Percentiles rank a stretch among this genome's conserved stretches.
Conservation (phyloP, 2,797 vertebrate genomes). For the Streptopelia turtur region DNA sequence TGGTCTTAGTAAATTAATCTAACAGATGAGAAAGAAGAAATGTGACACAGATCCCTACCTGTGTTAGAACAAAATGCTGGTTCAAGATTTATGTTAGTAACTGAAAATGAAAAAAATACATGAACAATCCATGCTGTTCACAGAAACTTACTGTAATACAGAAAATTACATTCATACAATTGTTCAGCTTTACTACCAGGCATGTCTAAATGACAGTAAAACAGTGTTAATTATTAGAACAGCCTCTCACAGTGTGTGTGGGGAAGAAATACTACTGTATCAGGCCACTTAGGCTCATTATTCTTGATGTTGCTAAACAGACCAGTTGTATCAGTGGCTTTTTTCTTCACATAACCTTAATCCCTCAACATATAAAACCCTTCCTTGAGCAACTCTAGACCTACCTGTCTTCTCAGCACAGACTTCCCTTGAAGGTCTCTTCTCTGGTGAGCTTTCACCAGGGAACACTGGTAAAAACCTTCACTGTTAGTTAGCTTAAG, state of each 20-base stretch:
- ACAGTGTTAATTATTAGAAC: neutral
- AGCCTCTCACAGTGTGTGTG: accelerated
- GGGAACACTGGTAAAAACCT: neutral
- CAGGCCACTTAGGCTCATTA: neutral
- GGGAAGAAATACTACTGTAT: neutral
- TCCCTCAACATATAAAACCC: neutral
- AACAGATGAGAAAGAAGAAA: neutral
- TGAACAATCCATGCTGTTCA: neutral
- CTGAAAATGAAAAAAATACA: neutral
- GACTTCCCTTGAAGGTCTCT: neutral
- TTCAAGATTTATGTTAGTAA: neutral
- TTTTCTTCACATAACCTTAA: neutral
- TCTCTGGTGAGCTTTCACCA: neutral
- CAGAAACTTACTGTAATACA: neutral
- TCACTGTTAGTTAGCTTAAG: neutral
- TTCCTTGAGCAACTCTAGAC: neutral
- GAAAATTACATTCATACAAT: neutral
- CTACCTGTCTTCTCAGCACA: neutral
- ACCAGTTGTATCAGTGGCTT: neutral
- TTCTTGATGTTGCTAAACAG: neutral
- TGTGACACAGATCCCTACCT: neutral
- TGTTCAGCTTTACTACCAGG: neutral
- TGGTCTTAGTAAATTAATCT: neutral
- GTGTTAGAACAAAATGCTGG: neutral
- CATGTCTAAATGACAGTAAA: neutral